These are phyloP conservation scores for Origma solitaria DNA, from an alignment of 2,113 vertebrate species.

Conservation along the genomic window DNA sequence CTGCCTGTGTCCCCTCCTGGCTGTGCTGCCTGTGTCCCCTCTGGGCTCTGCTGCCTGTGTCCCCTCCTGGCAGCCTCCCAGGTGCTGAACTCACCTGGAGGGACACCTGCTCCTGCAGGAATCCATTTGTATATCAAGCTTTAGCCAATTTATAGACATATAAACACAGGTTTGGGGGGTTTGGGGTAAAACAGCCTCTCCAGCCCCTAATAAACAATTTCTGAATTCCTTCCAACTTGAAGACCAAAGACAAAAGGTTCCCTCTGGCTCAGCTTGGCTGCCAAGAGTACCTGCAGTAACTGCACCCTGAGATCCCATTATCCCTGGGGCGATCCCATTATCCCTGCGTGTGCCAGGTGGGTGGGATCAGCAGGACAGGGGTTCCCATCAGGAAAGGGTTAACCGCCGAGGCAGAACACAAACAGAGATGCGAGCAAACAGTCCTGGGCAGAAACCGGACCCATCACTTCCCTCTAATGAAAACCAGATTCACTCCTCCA, in stretches of 20 bases:
- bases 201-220: neutral
- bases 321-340: accelerated
- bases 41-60: neutral
- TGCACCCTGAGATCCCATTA: accelerated
- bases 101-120: neutral
- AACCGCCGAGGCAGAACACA: constrained; percentile 62
- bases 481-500: constrained; percentile 78
- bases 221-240: neutral
- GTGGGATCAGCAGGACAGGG: neutral
- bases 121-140: accelerated
- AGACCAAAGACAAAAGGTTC: neutral
- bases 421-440: constrained; percentile 63
- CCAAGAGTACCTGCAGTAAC: neutral
- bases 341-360: neutral
- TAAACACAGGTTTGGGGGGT: neutral
- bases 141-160: accelerated
- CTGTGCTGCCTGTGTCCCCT: too few relatives aligned
- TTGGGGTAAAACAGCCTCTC: neutral
- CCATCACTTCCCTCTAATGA: constrained; percentile 74
- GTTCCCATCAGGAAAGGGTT: constrained; percentile 3
- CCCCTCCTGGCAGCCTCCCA: neutral
- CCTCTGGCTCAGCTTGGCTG: neutral
- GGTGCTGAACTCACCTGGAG: neutral
- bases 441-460: constrained; percentile 70
- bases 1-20: neutral